A percentile compares a stretch with the other conserved stretches of the same genome.
These are phyloP conservation scores for Acleris cristana DNA, from an alignment of 2,888 invertebrate genomes.

Conservation along the genomic window DNA sequence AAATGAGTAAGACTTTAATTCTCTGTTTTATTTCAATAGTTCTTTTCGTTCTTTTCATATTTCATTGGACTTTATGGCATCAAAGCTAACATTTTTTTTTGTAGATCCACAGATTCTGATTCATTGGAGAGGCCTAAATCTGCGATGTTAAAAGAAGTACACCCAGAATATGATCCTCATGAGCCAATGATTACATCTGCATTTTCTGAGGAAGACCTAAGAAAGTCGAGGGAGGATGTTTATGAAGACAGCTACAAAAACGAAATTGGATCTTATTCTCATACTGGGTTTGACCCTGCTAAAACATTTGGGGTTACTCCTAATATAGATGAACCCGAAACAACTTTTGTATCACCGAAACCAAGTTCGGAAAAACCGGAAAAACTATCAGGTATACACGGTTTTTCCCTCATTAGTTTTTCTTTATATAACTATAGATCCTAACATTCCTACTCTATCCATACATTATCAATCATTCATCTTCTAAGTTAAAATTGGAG, in stretches of 20 bases:
- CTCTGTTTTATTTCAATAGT: constrained; percentile 1
- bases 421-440: background rate
- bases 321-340: constrained; percentile 52
- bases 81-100: constrained; percentile 36
- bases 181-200: constrained; percentile 81
- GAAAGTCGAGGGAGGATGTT: constrained; percentile 73
- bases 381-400: constrained; percentile 59
- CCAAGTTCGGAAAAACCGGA: constrained; percentile 56
- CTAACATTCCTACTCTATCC: background rate
- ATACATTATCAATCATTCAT: no score
- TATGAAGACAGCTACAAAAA: constrained; percentile 69
- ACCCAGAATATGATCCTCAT: constrained; percentile 78
- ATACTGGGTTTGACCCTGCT: constrained; percentile 60
- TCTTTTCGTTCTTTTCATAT: background rate
- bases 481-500: no score
- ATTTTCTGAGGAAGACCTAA: constrained; percentile 75
- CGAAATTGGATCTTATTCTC: constrained; percentile 60
- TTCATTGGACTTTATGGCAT: background rate
- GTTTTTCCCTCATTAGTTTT: background rate
- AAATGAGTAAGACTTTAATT: constrained; percentile 65
- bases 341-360: constrained; percentile 44
- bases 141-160: constrained; percentile 73
- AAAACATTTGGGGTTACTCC: constrained; percentile 64
- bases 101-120: constrained; percentile 76
- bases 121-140: constrained; percentile 77